Conservation (phyloP, 1,140 invertebrate genomes). For the Zaprionus nigranus region DNA sequence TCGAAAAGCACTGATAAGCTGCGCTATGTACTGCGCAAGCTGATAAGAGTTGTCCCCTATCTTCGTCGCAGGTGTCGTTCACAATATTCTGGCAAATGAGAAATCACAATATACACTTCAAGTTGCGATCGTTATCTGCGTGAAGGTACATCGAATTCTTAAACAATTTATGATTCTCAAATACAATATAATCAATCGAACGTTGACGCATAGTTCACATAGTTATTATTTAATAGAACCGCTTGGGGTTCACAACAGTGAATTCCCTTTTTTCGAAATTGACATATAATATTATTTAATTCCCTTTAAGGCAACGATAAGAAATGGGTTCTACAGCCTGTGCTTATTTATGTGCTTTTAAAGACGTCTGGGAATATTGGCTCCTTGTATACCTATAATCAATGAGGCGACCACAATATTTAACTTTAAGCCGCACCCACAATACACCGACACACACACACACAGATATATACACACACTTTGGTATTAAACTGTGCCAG, state of each 20-base stretch:
- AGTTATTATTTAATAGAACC: constrained; percentile 1
- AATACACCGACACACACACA: not conserved
- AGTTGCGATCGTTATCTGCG: constrained; percentile 26
- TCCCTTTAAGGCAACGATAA: not conserved
- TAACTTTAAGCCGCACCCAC: constrained; percentile 23
- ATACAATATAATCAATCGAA: constrained; percentile 1
- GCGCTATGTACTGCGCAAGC: not conserved
- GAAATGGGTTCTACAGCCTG: not conserved
- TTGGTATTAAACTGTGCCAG: constrained; percentile 12
- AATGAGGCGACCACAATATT: constrained; percentile 38
- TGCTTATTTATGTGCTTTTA: not conserved
- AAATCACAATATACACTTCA: constrained; percentile 12
- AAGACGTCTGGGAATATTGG: constrained; percentile 17
- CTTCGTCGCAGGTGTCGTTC: not conserved
- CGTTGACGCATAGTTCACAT: not conserved
- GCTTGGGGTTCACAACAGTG: not conserved
- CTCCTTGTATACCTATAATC: constrained; percentile 19
- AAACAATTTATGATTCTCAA: constrained; percentile 6
- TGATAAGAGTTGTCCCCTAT: constrained; percentile 16
- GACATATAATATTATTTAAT: not conserved
- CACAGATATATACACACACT: not conserved
- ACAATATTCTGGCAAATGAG: constrained; percentile 21
- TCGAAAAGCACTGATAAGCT: not conserved
- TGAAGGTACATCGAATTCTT: constrained; percentile 1
- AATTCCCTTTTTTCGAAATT: not conserved